These are phyloP conservation scores for Leucophora obtusa DNA, from an alignment of 2,888 invertebrate genomes.

Conservation along the genomic window DNA sequence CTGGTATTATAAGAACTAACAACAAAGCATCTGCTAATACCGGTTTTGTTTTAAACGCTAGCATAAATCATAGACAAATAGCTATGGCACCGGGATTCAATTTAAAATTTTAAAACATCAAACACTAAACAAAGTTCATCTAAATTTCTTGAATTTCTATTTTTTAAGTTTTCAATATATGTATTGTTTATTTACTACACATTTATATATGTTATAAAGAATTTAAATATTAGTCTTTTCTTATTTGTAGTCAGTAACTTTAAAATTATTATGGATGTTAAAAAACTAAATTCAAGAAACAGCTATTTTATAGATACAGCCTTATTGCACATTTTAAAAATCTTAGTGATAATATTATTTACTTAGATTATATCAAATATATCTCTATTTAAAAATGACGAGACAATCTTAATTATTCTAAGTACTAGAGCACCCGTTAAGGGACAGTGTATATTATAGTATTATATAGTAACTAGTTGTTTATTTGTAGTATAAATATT, in stretches of 20 bases:
- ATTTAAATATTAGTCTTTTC: neutral
- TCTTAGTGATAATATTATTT: too few relatives aligned
- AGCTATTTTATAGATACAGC: too few relatives aligned
- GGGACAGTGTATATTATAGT: too few relatives aligned
- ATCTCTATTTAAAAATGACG: too few relatives aligned
- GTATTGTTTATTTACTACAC: neutral
- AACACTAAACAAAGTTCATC: neutral
- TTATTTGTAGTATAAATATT: too few relatives aligned
- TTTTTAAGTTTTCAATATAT: slow-evolving; percentile 3
- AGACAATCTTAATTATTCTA: too few relatives aligned
- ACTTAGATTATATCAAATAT: too few relatives aligned
- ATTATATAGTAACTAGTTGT: too few relatives aligned
- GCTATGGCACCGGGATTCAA: slow-evolving; percentile 86
- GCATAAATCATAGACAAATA: slow-evolving; percentile 79
- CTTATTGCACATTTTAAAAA: too few relatives aligned
- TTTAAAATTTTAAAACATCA: slow-evolving; percentile 84
- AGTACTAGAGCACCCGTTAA: too few relatives aligned
- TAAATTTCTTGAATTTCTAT: neutral
- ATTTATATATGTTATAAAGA: neutral
- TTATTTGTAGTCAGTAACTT: slow-evolving; percentile 33
- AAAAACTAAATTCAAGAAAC: slow-evolving; percentile 23
- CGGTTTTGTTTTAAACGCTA: slow-evolving; percentile 77
- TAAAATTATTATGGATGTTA: slow-evolving; percentile 28
- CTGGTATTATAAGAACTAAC: slow-evolving; percentile 76
- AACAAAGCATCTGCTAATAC: slow-evolving; percentile 74